Evolutionary conservation across 2,888 invertebrate genomes (phyloP), one percentile per base, ranked within the genome.

Genomic region (Drosophila mimetica): DNA sequence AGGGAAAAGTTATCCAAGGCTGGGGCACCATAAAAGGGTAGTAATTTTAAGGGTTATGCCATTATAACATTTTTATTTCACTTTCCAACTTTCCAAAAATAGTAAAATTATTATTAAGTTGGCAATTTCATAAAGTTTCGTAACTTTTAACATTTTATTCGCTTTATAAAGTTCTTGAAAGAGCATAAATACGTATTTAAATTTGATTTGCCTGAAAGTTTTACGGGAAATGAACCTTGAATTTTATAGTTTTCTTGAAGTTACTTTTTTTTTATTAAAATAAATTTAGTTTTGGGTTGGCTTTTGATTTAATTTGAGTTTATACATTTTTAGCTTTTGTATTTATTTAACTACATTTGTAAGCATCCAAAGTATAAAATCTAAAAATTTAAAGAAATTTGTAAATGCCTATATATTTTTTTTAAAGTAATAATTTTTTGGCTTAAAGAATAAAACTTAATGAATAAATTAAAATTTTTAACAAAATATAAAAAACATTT

Each of bases 1-100:
- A 39, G 11, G 6, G 9, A 28, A 37, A 60, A 67, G 52, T 51
- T 37, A 1, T 7, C 13, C 11, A 30, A 30, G 20, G 9, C 16
- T n/a, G 9, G 13, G 7, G 18, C 2, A 4, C 11, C 25, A 7
- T 1, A 9, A 20, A 34, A 28, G n/a, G 3, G 2, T 18, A 5
- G 22, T 14, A 13, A 32, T 54, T 54, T 30, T 1, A 4, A 11
- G 2, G 7, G 30, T 13, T 32, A 32, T 32, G 11, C 7, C 50
- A 8, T 32, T 22, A 32, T 32, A 16, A 11, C 22, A 13, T 22
- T 22, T 48, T 53, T 52, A 51, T n/a, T 25, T 25, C 52, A 4
- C 22, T 16, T 54, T 5, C 8, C 2, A 50, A 22, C 32, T 51
- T 54, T 28, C 3, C 11, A 6, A 54, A 36, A 36, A 18, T 18